These are phyloP conservation scores for Latrodectus hesperus DNA, from an alignment of 2,888 invertebrate species.

Conservation along the genomic window DNA sequence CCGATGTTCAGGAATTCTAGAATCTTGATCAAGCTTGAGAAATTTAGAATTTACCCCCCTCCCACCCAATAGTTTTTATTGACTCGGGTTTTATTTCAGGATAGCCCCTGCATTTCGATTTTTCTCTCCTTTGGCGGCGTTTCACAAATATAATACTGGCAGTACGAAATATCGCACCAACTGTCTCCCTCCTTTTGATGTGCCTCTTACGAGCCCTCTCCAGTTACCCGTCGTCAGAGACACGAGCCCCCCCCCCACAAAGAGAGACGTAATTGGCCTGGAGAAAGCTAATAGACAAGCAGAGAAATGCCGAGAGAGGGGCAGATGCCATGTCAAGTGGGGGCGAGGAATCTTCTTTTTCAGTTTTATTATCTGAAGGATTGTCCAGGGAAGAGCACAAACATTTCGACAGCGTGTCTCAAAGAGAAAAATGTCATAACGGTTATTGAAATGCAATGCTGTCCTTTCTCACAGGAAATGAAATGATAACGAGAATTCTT, in stretches of 20 bases:
- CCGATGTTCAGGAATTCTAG: too few species aligned
- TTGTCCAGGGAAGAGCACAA: not conserved
- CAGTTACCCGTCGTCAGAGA: not conserved
- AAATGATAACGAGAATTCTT: too few species aligned
- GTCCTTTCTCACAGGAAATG: too few species aligned
- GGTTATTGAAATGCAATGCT: not conserved
- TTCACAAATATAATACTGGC: not conserved
- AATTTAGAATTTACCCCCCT: too few species aligned
- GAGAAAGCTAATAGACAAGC: slow-evolving; percentile 55
- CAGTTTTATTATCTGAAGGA: slow-evolving; percentile 20
- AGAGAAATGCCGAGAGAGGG: slow-evolving; percentile 4
- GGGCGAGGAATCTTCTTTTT: slow-evolving; percentile 14
- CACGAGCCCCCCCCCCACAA: not conserved
- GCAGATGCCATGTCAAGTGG: not conserved
- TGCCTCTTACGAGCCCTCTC: slow-evolving; percentile 18
- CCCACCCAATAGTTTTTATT: not conserved
- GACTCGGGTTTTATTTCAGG: not conserved
- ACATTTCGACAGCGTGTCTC: slow-evolving; percentile 13
- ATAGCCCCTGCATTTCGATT: not conserved
- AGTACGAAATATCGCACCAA: slow-evolving; percentile 26
- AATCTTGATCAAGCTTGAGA: too few species aligned
- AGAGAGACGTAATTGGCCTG: slow-evolving; percentile 21
- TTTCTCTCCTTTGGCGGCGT: not conserved
- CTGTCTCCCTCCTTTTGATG: slow-evolving; percentile 25
- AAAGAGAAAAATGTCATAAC: not conserved